phyloP scores from a whole-genome alignment of 2,797 vertebrate species.

The Bovichtus diacanthus region DNA sequence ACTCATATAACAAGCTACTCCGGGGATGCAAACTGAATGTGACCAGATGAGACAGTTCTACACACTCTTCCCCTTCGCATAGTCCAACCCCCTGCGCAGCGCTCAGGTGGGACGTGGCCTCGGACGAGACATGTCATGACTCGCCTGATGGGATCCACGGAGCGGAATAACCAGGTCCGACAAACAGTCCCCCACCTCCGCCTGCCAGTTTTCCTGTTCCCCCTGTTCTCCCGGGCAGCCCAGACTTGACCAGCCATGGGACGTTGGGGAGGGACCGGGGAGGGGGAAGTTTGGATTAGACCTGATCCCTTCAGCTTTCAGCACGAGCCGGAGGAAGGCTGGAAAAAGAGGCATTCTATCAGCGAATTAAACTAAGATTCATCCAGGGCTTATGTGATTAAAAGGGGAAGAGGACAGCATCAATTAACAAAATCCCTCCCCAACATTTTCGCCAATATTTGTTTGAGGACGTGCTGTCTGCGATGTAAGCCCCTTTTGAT shows the following conservation, averaged over 20 bases:
- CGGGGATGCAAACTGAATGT: slow-evolving; percentile 66
- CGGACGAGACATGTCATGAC: slow-evolving; percentile 74
- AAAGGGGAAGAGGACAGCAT: slow-evolving; percentile 83
- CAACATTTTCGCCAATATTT: slow-evolving; percentile 81
- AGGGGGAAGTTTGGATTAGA: slow-evolving; percentile 72
- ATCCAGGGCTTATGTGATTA: slow-evolving; percentile 85
- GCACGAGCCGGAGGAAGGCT: slow-evolving; percentile 60
- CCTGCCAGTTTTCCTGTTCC: slow-evolving; percentile 61
- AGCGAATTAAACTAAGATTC: slow-evolving; percentile 85
- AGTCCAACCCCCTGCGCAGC: slow-evolving; percentile 52
- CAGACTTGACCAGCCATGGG: slow-evolving; percentile 58
- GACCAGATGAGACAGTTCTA: slow-evolving; percentile 77
- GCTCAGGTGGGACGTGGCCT: slow-evolving; percentile 77
- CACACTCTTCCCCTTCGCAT: slow-evolving; percentile 57
- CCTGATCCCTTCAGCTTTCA: slow-evolving; percentile 77
- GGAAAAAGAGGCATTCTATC: slow-evolving; percentile 78
- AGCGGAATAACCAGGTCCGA: slow-evolving; percentile 81
- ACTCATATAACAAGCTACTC: slow-evolving; percentile 56
- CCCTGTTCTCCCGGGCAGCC: slow-evolving; percentile 43
- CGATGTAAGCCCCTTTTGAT: slow-evolving; percentile 76
- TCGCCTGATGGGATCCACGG: slow-evolving; percentile 77
- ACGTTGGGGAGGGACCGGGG: slow-evolving; percentile 41
- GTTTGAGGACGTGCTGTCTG: slow-evolving; percentile 80
- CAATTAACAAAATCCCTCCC: slow-evolving; percentile 84
- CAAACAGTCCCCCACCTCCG: slow-evolving; percentile 75